Base-by-base conservation (phyloP, 2,888 invertebrate species). In the Aelia acuminata region DNA sequence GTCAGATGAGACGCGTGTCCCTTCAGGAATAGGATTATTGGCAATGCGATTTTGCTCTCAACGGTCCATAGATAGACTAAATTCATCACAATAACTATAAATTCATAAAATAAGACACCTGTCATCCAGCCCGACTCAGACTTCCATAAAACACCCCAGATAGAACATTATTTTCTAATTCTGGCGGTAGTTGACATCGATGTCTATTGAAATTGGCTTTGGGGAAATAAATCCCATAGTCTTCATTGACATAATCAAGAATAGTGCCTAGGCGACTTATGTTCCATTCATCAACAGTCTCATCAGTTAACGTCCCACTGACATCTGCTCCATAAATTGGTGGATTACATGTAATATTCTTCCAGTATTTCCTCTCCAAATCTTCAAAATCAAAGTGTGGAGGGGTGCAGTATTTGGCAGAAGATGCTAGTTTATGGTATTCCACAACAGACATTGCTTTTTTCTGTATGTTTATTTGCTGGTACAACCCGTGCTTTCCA, bases 321-420 rank as follows among this genome's bases (percentile, higher is more conserved):
- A 99, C 98, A 93, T 99, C 99, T 7, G 99, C 99, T 0, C 99
- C 99, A 92, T 99, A 99, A 91, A 99, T 98, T 0, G 99, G 98
- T 4, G 98, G 96, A 15, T 97, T 97, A 92, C 97, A 98, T 0
- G 98, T 97, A 10, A 99, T 96, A 92, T 99, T 99, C 92, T 98
- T 98, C 99, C 99, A 99, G 92, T 99, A 99, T 92, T 98, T 98
- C 84, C 99, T 93, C 92, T 98, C 98, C 88, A 98, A 93, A 92
- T 98, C 98, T 91, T 98, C 97, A 92, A 95, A 97, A 92, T 97
- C 96, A 89, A 96, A 95, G 92, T 97, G 97, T 87, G 94, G 94
- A 3, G 98, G 98, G 0, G 98, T 97, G 57, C 93, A 93, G 92
- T 95, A 96, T 92, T 92, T 92, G 70, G 92, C 92, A 90, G 93